Percentiles rank a stretch among this genome's conserved stretches.
These are phyloP conservation scores for Hypomesus transpacificus DNA, from an alignment of 2,113 vertebrate genomes.

Conservation along the genomic window DNA sequence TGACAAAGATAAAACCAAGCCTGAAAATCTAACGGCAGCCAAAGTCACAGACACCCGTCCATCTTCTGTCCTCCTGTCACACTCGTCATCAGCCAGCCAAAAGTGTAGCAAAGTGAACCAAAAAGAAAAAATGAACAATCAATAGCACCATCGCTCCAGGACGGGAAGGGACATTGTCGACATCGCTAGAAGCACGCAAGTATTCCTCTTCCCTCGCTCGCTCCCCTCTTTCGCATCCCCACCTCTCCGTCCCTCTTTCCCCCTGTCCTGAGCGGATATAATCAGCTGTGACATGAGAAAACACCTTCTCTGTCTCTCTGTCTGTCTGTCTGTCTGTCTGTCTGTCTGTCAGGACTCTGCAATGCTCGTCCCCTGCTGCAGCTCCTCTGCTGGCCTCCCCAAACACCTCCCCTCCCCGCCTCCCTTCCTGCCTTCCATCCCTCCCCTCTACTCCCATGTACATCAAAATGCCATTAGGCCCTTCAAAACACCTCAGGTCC, in stretches of 20 bases:
- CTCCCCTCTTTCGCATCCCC: constrained; percentile 68
- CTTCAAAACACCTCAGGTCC: constrained; percentile 75
- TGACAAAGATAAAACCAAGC: background rate
- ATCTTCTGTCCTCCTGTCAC: constrained; percentile 1
- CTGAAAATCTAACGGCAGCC: constrained; percentile 29
- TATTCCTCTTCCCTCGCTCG: constrained; percentile 71
- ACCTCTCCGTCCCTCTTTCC: constrained; percentile 46
- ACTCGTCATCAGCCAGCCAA: background rate
- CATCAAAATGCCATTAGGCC: constrained; percentile 98
- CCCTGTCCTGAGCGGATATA: constrained; percentile 79
- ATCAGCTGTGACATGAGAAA: constrained; percentile 99
- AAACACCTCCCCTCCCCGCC: constrained; percentile 27
- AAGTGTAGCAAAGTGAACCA: constrained; percentile 32
- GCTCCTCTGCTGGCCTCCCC: constrained; percentile 49
- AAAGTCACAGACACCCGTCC: constrained; percentile 8
- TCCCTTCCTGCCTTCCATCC: constrained; percentile 56
- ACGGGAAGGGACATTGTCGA: constrained; percentile 69
- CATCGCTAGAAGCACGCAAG: constrained; percentile 68
- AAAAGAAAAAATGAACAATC: constrained; percentile 33
- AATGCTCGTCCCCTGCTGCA: background rate
- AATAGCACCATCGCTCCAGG: constrained; percentile 34
- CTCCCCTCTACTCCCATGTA: constrained; percentile 85
- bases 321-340: constrained; percentile 57
- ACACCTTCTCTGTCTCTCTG: constrained; percentile 65
- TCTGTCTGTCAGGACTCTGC: constrained; percentile 54